Conservation (phyloP, 1,140 invertebrate species). For the Delia radicum region DNA sequence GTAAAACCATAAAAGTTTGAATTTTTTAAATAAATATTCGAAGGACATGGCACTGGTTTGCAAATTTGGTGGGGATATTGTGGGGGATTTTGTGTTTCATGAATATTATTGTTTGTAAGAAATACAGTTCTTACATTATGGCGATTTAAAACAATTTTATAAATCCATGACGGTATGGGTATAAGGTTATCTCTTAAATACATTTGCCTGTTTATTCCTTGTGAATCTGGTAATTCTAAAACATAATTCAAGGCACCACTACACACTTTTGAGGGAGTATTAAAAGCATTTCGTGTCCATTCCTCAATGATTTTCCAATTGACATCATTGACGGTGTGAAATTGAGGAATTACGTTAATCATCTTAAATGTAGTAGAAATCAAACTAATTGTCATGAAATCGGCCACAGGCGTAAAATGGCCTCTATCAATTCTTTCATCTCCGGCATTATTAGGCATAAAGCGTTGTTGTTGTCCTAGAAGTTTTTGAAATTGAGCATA, state of each 20-base stretch:
- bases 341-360: conserved; percentile 16
- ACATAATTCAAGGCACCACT: not conserved
- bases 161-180: not conserved
- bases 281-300: not conserved
- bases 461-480: not conserved
- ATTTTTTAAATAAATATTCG: not conserved
- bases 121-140: not conserved
- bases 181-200: not conserved
- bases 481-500: not conserved
- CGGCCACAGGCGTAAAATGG: not conserved
- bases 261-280: not conserved
- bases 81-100: not conserved
- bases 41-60: not conserved
- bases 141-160: conserved; percentile 5
- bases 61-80: not conserved
- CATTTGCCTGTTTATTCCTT: not conserved
- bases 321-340: conserved; percentile 2
- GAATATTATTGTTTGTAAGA: not conserved
- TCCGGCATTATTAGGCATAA: not conserved
- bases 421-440: not conserved
- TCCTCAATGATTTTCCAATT: not conserved
- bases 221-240: not conserved
- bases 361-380: conserved; percentile 1
- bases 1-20: not conserved
- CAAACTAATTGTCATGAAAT: not conserved